Base-by-base conservation (phyloP, 2,888 invertebrate genomes). In the Xestia ashworthii region DNA sequence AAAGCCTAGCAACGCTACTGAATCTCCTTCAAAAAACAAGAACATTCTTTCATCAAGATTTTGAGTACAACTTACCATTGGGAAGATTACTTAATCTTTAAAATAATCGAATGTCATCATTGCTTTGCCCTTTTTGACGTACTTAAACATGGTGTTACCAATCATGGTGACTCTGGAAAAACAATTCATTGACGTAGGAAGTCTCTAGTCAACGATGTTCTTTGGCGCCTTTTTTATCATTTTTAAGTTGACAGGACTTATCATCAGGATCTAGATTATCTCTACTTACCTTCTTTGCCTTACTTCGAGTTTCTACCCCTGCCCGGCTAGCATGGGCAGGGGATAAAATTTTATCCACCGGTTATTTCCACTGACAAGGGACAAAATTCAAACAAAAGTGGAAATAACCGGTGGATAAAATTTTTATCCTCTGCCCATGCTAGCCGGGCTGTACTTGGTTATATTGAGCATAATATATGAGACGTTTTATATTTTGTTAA, bases 111-210 rank as follows among this genome's bases (percentile, higher is more conserved):
- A 32, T 38, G 0, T 64, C 25, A 72, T 64, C 46, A 41, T 80
- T 55, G 4, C 4, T 71, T 53, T 50, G 62, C 14, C 50, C 16
- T 22, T 70, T 25, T 2, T 25, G 3, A 41, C 9, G 14, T n/a
- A n/a, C n/a, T n/a, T 64, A 19, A 50, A 38, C 25, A 46, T 80
- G 9, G 3, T 46, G 19, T 6, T 46, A 41, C 62, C 22, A 41
- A 64, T 55, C 62, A 72, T 64, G 5, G 19, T 71, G 53, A 71
- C 41, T 80, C 32, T 64, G 53, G 53, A 0, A 64, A 72, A 80
- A 64, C 11, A 25, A 41, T 72, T 72, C 5, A 22, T 12, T 32
- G 19, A 53, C 6, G 25, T 53, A 41, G 16, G 25, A 79, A 71
- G 53, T 55, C 3, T 62, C 22, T 44, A 14, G 11, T 16, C 5